Evolutionary conservation across 2,113 vertebrate species (phyloP).

Genomic region (Vulpes ferrilata): DNA sequence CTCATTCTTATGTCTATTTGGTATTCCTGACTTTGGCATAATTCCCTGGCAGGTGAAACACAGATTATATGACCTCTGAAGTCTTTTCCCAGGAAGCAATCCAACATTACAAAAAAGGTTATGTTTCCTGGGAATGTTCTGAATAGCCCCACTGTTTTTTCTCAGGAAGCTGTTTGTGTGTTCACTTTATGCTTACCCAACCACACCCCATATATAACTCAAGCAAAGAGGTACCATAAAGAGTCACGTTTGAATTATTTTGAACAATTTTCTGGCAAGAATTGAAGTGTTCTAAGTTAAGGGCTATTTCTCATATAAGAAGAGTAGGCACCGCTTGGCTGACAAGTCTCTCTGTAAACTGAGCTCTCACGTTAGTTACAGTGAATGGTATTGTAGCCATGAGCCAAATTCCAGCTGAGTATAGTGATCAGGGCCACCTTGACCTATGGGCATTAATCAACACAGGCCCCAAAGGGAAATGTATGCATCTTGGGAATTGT

Average conservation of each 20-base stretch:
- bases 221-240: slow-evolving; percentile 55
- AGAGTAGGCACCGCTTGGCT: not conserved
- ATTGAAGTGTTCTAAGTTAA: slow-evolving; percentile 13
- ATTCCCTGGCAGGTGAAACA: slow-evolving; percentile 42
- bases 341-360: not conserved
- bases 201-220: slow-evolving; percentile 41
- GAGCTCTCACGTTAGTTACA: not conserved
- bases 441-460: not conserved
- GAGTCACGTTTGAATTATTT: slow-evolving; percentile 38
- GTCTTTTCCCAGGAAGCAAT: slow-evolving; percentile 43
- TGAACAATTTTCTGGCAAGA: slow-evolving; percentile 31
- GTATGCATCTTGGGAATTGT: not conserved
- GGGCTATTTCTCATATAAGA: not conserved
- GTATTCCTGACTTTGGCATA: not conserved
- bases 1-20: not conserved
- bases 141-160: slow-evolving; percentile 67
- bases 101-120: slow-evolving; percentile 47
- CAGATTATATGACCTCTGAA: slow-evolving; percentile 16
- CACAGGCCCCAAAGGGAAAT: not conserved
- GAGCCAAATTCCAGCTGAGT: not conserved
- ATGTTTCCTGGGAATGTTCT: slow-evolving; percentile 51
- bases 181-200: slow-evolving; percentile 41
- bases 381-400: not conserved
- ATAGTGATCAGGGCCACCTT: not conserved
- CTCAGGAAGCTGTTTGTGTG: slow-evolving; percentile 43